Conservation (phyloP, 2,888 invertebrate genomes). For the Lasioglossum calceatum region DNA sequence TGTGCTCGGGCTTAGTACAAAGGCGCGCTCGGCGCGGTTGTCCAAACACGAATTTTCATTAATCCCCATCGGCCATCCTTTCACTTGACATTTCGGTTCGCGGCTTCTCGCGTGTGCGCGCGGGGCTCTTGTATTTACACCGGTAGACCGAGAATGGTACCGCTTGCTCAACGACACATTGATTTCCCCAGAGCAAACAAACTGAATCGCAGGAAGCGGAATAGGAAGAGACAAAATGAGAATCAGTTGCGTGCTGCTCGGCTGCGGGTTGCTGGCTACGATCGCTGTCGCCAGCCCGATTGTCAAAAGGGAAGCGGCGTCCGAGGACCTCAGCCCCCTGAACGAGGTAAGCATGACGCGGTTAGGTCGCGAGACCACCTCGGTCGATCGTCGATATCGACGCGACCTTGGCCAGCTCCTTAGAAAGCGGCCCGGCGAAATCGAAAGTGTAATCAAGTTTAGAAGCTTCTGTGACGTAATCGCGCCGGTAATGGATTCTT, state of each 20-base stretch:
- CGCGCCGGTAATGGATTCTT: neutral
- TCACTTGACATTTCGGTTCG: conserved; percentile 57
- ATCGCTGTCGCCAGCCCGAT: conserved; percentile 75
- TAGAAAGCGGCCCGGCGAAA: conserved; percentile 7
- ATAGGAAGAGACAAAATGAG: conserved; percentile 73
- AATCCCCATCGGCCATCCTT: conserved; percentile 44
- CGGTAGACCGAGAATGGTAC: neutral
- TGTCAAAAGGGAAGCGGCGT: conserved; percentile 77
- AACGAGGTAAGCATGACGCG: conserved; percentile 81
- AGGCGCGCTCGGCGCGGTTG: neutral
- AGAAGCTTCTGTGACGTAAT: conserved; percentile 1
- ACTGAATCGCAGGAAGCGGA: conserved; percentile 17
- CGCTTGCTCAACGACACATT: conserved; percentile 3
- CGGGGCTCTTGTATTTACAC: neutral
- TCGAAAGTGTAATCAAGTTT: conserved; percentile 2
- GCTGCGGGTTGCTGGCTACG: conserved; percentile 70
- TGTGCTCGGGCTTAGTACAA: neutral
- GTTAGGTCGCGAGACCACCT: neutral
- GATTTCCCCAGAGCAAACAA: conserved; percentile 45
- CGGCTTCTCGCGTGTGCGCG: neutral
- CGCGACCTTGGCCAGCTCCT: neutral
- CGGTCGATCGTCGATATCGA: neutral
- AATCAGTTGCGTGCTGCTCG: conserved; percentile 70
- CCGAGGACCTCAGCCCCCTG: conserved; percentile 79
- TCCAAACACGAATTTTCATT: neutral